Conservation (phyloP, 2,888 invertebrate genomes). For the Labia minor region DNA sequence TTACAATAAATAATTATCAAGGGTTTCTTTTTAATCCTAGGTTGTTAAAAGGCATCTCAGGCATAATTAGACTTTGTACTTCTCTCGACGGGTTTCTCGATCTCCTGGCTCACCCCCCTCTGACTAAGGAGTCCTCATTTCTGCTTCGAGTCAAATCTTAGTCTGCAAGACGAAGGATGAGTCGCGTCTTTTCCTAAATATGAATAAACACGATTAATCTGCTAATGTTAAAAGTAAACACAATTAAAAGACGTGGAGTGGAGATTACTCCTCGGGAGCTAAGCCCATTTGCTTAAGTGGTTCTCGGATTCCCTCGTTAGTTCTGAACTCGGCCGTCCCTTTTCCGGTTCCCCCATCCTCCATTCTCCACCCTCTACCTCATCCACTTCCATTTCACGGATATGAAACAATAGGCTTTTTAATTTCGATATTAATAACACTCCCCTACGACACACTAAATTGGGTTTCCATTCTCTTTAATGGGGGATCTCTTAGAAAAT, state of each 20-base stretch:
- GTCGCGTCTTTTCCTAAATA: neutral
- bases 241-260: neutral
- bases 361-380: neutral
- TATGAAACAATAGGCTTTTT: neutral
- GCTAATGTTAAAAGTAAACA: conserved; percentile 13
- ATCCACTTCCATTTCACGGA: too few species aligned
- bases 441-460: neutral
- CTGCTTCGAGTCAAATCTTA: too few species aligned
- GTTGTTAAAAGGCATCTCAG: too few species aligned
- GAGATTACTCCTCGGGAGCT: neutral
- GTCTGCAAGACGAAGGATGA: neutral
- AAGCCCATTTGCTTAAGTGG: conserved; percentile 9
- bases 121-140: too few species aligned
- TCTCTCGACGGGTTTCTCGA: too few species aligned
- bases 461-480: neutral
- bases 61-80: too few species aligned
- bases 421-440: neutral
- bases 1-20: too few species aligned
- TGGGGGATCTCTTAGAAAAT: too few species aligned
- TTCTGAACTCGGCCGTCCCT: neutral
- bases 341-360: neutral
- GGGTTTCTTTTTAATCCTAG: too few species aligned
- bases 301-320: neutral
- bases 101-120: too few species aligned
- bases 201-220: conserved; percentile 2